Evolutionary conservation across 2,888 invertebrate species (phyloP), one percentile per base, ranked within the genome.

Genomic region (Scaeva pyrastri): DNA sequence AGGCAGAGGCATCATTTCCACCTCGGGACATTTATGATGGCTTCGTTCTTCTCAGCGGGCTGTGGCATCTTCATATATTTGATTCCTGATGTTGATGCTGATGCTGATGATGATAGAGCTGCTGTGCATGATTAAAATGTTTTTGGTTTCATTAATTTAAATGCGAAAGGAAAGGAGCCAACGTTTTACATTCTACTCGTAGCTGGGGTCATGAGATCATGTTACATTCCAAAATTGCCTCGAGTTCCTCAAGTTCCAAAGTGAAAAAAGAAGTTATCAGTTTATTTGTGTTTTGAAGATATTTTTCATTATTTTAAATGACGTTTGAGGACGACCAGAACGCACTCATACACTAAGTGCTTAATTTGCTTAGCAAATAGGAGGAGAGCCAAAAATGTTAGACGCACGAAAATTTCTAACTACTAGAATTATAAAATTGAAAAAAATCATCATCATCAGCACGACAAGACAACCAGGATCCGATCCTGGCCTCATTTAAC

Each of bases 131-230:
- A 89, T 89, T 89, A 88, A 89, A 88, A 88, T 88, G 88, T 89
- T 89, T 88, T 88, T 83, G 79, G 88, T 83, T 88, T 88, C 89
- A 89, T 89, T 89, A 89, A 89, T 88, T 89, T 89, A 88, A 89
- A 89, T 89, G 66, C 66, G 88, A 89, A 88, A 55, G 75, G 88
- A 88, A 88, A 62, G 71, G 41, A 75, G 62, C 64, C 39, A 74
- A 68, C 68, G 56, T 31, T 31, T 31, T 31, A 50, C 68, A 72
- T 80, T 58, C 66, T 14, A 19, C 21, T 48, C 48, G n/a, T 19
- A 71, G 56, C 45, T 39, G n/a, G n/a, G 62, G 36, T 66, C 75
- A 56, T 11, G 19, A 70, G 56, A 60, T 58, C 55, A 48, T 26
- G 41, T 64, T 73, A 77, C 71, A n/a, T 62, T 62, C 39, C 64